A percentile compares a stretch with the other conserved stretches of the same genome.
Conservation (phyloP, 2,113 vertebrate species). For the Tragulus kanchil region DNA sequence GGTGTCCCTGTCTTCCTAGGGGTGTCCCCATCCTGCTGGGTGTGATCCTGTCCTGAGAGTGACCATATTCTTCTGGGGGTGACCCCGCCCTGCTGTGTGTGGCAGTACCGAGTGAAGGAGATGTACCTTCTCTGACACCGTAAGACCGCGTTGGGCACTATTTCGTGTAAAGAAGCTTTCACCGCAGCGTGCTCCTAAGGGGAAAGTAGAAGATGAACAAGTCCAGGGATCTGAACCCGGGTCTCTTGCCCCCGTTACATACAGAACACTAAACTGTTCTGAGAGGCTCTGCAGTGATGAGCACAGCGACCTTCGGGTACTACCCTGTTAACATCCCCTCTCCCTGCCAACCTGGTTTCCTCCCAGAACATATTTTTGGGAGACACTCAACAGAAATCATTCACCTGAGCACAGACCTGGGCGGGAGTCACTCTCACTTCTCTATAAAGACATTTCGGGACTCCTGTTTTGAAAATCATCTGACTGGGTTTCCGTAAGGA, state of each 20-base stretch:
- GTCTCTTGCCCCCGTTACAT: not conserved
- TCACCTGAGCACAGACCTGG: not conserved
- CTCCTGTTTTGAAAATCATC: conserved; percentile 22
- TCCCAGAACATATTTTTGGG: conserved; percentile 18
- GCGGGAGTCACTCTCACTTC: not conserved
- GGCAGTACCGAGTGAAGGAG: not conserved
- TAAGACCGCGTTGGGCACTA: not conserved
- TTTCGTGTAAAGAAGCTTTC: not conserved
- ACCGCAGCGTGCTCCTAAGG: not conserved
- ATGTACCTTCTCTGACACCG: not conserved
- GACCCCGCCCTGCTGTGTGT: not conserved
- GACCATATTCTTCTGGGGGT: not conserved
- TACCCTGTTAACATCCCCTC: not conserved
- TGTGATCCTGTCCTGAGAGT: not conserved
- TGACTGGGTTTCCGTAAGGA: conserved; percentile 2
- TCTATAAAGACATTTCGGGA: not conserved
- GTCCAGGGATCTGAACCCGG: not conserved
- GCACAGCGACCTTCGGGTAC: not conserved
- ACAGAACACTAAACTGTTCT: not conserved
- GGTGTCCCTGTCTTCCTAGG: accelerated
- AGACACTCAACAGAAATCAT: not conserved
- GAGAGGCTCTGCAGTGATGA: not conserved
- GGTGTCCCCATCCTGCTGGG: no score
- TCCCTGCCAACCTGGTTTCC: not conserved
- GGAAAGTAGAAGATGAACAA: not conserved